phyloP scores from a whole-genome alignment of 2,888 invertebrate genomes.

The Laothoe populi region DNA sequence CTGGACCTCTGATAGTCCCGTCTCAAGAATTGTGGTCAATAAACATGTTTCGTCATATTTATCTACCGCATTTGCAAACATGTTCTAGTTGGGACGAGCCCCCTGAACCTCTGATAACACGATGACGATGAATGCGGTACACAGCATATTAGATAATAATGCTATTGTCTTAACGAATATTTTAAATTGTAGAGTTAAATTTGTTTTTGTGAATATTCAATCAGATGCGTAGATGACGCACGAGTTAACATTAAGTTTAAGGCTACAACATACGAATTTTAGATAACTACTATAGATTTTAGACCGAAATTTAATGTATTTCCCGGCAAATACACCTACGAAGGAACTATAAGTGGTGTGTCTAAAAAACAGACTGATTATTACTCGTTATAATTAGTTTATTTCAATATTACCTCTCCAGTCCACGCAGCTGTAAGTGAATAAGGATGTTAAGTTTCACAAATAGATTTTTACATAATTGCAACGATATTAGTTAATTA shows the following conservation, averaged over 20 bases:
- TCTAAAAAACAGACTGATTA: neutral
- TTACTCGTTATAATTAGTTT: too few relatives aligned
- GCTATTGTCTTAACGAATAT: neutral
- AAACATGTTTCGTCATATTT: constrained; percentile 52
- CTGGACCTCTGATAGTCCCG: constrained; percentile 60
- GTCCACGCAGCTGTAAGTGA: neutral
- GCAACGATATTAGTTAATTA: neutral
- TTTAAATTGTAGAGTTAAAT: neutral
- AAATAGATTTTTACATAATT: neutral
- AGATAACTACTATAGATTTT: too few relatives aligned
- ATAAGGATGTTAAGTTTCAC: neutral
- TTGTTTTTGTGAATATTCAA: neutral
- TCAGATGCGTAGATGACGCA: neutral
- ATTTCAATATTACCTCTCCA: too few relatives aligned
- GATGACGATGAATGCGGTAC: constrained; percentile 34
- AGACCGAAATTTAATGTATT: too few relatives aligned
- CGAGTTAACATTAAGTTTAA: neutral
- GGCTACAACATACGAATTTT: too few relatives aligned
- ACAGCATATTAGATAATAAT: constrained; percentile 1
- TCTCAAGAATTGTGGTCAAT: constrained; percentile 45
- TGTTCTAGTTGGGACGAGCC: constrained; percentile 61
- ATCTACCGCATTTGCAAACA: constrained; percentile 29
- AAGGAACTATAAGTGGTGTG: neutral
- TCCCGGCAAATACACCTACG: too few relatives aligned
- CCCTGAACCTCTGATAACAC: constrained; percentile 42